phyloP scores from a whole-genome alignment of 2,797 vertebrate species.

The Sylvilagus floridanus region DNA sequence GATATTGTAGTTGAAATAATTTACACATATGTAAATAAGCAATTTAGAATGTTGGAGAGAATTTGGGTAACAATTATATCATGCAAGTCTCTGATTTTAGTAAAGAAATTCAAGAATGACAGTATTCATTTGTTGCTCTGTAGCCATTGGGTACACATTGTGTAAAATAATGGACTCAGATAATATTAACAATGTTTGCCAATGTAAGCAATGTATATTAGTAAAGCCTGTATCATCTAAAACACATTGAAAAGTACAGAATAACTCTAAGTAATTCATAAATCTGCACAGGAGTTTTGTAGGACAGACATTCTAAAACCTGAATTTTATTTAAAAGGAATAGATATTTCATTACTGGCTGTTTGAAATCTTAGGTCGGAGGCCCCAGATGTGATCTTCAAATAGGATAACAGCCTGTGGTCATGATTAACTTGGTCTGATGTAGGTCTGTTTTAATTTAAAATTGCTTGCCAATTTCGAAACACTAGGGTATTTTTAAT shows the following conservation, averaged over 20 bases:
- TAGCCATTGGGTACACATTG: background rate
- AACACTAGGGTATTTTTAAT: background rate
- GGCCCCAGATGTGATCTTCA: background rate
- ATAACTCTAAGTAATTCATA: background rate
- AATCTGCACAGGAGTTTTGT: background rate
- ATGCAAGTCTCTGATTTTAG: background rate
- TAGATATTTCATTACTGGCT: background rate
- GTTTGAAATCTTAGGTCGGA: background rate
- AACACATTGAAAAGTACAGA: background rate
- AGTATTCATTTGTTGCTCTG: background rate
- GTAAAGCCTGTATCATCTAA: background rate
- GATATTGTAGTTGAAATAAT: background rate
- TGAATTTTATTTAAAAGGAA: background rate
- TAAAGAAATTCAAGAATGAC: background rate
- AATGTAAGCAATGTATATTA: background rate
- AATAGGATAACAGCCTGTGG: background rate
- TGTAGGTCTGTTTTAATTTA: background rate
- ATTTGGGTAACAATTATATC: background rate
- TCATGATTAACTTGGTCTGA: background rate
- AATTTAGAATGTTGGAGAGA: background rate
- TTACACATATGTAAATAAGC: background rate
- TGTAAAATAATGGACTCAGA: background rate
- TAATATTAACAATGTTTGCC: background rate
- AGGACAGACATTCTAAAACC: background rate
- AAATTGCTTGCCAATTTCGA: background rate